Evolutionary conservation across 2,888 invertebrate species (phyloP).

Genomic region (Falcaria lacertinaria): DNA sequence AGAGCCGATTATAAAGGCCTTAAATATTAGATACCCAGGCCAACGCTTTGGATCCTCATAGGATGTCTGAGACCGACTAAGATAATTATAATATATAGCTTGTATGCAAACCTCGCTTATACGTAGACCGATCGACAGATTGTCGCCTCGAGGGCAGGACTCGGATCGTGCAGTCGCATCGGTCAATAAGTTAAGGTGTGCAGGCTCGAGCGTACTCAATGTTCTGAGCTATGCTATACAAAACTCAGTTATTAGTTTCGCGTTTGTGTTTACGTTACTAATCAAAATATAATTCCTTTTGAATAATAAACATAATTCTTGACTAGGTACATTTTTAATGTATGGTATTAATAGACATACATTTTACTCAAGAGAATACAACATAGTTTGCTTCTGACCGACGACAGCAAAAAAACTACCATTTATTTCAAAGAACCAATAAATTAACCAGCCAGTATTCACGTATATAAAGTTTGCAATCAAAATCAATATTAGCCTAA

Average conservation of each 20-base stretch:
- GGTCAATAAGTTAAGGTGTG: slow-evolving; percentile 63
- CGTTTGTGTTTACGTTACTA: no score
- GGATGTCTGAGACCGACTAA: slow-evolving; percentile 14
- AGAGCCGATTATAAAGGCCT: slow-evolving; percentile 30
- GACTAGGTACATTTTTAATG: no score
- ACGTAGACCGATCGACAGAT: slow-evolving; percentile 35
- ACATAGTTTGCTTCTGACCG: no score
- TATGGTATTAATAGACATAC: no score
- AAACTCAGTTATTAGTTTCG: no score
- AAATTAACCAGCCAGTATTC: no score
- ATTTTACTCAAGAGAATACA: no score
- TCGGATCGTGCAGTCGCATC: slow-evolving; percentile 47
- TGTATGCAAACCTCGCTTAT: slow-evolving; percentile 23
- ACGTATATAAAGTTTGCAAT: no score
- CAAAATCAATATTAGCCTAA: no score
- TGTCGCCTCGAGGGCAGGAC: slow-evolving; percentile 33
- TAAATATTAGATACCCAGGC: slow-evolving; percentile 26
- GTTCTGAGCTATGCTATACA: not conserved
- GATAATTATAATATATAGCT: slow-evolving; percentile 10
- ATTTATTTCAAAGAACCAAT: no score
- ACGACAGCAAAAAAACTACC: no score
- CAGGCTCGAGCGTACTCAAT: not conserved
- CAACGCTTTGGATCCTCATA: slow-evolving; percentile 21
- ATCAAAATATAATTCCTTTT: no score
- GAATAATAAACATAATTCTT: not conserved